Percentiles rank a stretch among this genome's conserved stretches.
Conservation (phyloP, 1,140 invertebrate species). For the Brachionus rubens region DNA sequence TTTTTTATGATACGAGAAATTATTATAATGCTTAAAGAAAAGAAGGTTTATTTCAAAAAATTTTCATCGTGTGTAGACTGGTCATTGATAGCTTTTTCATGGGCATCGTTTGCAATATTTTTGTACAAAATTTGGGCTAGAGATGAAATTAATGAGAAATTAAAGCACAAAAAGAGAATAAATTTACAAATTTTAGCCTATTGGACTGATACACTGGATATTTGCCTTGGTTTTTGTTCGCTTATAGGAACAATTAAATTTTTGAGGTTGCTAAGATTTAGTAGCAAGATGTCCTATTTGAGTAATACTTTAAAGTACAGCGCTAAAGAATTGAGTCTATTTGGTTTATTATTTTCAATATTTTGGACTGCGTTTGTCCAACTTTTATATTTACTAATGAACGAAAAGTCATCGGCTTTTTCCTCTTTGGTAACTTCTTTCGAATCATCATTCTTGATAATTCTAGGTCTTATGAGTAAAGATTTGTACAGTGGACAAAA, state of each 20-base stretch:
- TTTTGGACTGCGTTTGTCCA: neutral
- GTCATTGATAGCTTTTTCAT: conserved; percentile 58
- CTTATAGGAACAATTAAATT: conserved; percentile 6
- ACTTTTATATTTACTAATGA: too few relatives aligned
- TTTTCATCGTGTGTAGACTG: conserved; percentile 62
- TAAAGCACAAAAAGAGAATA: conserved; percentile 60
- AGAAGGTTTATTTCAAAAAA: conserved; percentile 54
- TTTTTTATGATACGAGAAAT: conserved; percentile 58
- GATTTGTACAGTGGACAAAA: neutral
- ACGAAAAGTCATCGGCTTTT: neutral
- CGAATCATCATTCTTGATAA: neutral
- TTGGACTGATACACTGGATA: conserved; percentile 3
- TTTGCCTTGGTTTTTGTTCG: neutral
- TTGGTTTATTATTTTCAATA: neutral
- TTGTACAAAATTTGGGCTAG: conserved; percentile 57
- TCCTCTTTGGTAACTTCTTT: neutral
- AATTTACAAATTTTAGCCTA: conserved; percentile 48
- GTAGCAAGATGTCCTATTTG: neutral
- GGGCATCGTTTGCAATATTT: conserved; percentile 58
- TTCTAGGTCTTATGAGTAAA: neutral
- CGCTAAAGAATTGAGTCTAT: neutral
- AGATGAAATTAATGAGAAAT: conserved; percentile 57
- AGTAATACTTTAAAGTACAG: neutral
- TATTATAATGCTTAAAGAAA: neutral
- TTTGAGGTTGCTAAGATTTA: neutral